Evolutionary conservation across 2,113 vertebrate species (phyloP).

Genomic region (Hucho hucho): DNA sequence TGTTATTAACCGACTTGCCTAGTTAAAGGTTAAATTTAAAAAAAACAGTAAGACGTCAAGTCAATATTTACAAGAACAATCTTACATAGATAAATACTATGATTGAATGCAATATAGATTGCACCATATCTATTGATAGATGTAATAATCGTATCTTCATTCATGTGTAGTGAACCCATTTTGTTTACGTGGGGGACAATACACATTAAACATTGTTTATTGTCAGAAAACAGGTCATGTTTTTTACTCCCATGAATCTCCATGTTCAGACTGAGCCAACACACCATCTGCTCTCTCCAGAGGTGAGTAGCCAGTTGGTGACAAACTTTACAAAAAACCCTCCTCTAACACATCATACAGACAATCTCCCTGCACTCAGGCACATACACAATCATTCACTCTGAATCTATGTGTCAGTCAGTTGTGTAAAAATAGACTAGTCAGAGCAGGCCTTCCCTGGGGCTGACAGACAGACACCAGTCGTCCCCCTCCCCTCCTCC

Average conservation of each 20-base stretch:
- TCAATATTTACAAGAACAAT: background rate
- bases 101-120: background rate
- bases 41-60: background rate
- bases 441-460: constrained; percentile 16
- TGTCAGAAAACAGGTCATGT: background rate
- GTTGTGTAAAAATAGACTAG: constrained; percentile 40
- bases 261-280: constrained; percentile 10
- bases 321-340: constrained; percentile 26
- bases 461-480: constrained; percentile 1
- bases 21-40: no score
- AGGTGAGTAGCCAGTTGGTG: constrained; percentile 38
- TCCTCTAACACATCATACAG: constrained; percentile 31
- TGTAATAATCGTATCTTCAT: background rate
- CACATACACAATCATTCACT: constrained; percentile 5
- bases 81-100: background rate
- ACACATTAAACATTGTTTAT: background rate
- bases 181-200: background rate
- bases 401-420: constrained; percentile 29
- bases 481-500: background rate
- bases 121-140: background rate
- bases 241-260: background rate
- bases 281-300: constrained; percentile 53
- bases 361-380: constrained; percentile 36
- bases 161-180: background rate
- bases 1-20: no score